phyloP scores from a whole-genome alignment of 37 sponge, comb jelly and placozoan species.

The Cliona cf. orientalis region DNA sequence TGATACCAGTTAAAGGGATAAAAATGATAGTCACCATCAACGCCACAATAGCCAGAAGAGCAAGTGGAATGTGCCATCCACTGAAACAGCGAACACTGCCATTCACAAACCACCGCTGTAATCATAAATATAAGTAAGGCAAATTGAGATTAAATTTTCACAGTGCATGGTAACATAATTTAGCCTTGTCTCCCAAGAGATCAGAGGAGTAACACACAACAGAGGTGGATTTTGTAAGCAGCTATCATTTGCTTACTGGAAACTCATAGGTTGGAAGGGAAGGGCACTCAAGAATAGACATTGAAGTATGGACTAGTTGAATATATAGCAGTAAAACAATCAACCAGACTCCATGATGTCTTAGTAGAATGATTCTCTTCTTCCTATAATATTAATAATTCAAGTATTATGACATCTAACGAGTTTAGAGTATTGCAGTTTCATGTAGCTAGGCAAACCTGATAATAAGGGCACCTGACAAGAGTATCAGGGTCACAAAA shows the following conservation, averaged over 20 bases:
- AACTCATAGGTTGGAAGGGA: neutral
- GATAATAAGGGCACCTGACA: slow-evolving; percentile 19
- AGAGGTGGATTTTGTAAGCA: too few species aligned
- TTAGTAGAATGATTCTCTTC: neutral
- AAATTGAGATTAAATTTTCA: too few species aligned
- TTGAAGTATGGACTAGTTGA: slow-evolving; percentile 61
- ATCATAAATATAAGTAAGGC: too few species aligned
- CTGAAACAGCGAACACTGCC: slow-evolving; percentile 62
- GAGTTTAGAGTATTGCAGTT: too few species aligned
- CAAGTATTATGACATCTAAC: slow-evolving; percentile 3
- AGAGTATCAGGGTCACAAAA: slow-evolving; percentile 36
- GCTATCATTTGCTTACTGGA: too few species aligned
- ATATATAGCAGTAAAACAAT: slow-evolving; percentile 59
- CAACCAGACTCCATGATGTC: slow-evolving; percentile 63
- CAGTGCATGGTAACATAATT: too few species aligned
- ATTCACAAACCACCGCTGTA: slow-evolving; percentile 68
- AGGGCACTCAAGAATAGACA: slow-evolving; percentile 69
- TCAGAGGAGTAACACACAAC: too few species aligned
- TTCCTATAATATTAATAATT: neutral
- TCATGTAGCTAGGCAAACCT: neutral
- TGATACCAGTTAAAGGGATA: slow-evolving; percentile 16
- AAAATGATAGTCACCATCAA: slow-evolving; percentile 20
- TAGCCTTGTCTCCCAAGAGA: too few species aligned
- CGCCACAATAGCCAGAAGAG: slow-evolving; percentile 43
- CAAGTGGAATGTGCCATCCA: slow-evolving; percentile 64